Evolutionary conservation across 2,797 vertebrate species (phyloP), one percentile per base, ranked within the genome.

Genomic region (Pagetopsis macropterus): DNA sequence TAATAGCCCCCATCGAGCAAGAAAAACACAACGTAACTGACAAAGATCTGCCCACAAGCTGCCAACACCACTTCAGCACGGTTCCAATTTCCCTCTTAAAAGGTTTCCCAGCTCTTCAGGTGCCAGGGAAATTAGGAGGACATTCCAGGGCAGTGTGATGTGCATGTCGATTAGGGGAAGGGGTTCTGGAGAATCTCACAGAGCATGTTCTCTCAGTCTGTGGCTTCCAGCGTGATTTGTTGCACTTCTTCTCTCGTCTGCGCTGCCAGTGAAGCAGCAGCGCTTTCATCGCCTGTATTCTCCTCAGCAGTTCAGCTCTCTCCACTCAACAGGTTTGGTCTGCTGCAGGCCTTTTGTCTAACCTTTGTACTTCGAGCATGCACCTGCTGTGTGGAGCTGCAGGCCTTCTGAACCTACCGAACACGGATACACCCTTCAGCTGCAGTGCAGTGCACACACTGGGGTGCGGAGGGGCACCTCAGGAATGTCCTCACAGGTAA

Each of bases 341-440:
- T 49, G 56, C 71, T 63, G 64, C 60, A 64, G 52, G 70, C 65
- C 58, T 13, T 9, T 43, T 5, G 51, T 62, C 60, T 82, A 70
- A 59, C 72, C 72, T 79, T 72, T 77, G 46, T 50, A 27, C 54
- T 43, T 56, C 0, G 21, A 57, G 65, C 69, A 65, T 71, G 46
- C 19, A 15, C 31, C 52, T 75, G 67, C 48, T 3, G 54, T 79
- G 72, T 72, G 58, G 43, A 68, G 72, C 84, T 67, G 63, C 52
- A n/a, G 80, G 48, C 67, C 60, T 60, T 60, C 52, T 54, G 45
- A 54, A 14, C 56, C 51, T 41, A 63, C 52, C 63, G 64, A 84
- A 90, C 82, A 89, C 65, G 75, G 85, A 88, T 68, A 70, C 68
- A 59, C 72, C 52, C 13, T 51, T 89, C 82, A 83, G 68, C 84